These are phyloP conservation scores for Plutomurus gul DNA, from an alignment of 1,140 invertebrate genomes.

Conservation along the genomic window DNA sequence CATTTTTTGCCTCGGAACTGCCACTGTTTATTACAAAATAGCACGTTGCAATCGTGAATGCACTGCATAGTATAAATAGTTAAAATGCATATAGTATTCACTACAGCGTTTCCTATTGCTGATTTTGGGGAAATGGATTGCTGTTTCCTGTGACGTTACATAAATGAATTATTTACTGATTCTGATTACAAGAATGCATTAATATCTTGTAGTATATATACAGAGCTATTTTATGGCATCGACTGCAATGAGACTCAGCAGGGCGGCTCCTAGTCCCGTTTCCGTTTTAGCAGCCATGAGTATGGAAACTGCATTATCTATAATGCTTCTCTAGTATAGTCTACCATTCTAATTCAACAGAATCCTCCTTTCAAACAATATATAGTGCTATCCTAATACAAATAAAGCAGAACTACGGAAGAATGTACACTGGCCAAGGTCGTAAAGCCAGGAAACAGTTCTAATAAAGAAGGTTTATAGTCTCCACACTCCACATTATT, in stretches of 20 bases:
- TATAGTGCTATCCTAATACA: too few relatives aligned
- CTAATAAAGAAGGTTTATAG: too few relatives aligned
- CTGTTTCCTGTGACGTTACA: constrained; percentile 6
- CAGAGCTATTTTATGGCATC: background rate
- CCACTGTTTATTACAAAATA: too few relatives aligned
- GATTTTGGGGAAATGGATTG: background rate
- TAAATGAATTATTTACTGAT: constrained; percentile 29
- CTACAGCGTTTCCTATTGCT: background rate
- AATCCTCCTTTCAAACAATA: too few relatives aligned
- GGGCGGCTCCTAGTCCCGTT: background rate
- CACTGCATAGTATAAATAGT: background rate
- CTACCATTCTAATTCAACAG: background rate
- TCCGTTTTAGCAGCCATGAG: background rate
- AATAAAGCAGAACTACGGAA: background rate
- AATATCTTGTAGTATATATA: constrained; percentile 24
- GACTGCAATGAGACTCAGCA: background rate
- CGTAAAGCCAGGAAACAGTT: background rate
- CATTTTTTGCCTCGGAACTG: too few relatives aligned
- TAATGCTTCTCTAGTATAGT: background rate
- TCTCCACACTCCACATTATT: too few relatives aligned
- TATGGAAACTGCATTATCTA: background rate
- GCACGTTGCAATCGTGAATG: too few relatives aligned
- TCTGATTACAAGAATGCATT: constrained; percentile 14
- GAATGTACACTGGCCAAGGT: background rate
- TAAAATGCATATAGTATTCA: background rate